Evolutionary conservation across 2,888 invertebrate species (phyloP), one percentile per base, ranked within the genome.

Genomic region (Ischnura elegans): DNA sequence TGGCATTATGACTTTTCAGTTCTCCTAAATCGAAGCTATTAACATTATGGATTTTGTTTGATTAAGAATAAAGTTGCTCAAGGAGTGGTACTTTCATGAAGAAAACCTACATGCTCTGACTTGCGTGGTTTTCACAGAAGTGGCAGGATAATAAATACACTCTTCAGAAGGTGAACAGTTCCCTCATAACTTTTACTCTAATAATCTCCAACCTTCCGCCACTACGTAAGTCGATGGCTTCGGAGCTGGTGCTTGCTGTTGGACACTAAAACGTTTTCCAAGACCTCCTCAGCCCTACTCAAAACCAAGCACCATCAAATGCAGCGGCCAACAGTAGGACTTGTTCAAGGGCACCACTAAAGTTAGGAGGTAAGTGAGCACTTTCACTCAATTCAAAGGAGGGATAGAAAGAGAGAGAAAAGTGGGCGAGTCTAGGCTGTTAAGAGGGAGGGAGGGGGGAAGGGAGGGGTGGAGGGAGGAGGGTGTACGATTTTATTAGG

Each of bases 301-400:
- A 13, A 76, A 76, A 36, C 3, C 36, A 6, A 10, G 29, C 76
- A 76, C 76, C 36, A 36, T 76, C 36, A 76, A 13, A 76, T 76
- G 76, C 76, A 76, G 36, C 25, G n/a, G 76, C 36, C 10, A 76
- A 76, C 36, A 76, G 21, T 76, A 16, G 76, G 36, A 76, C 36
- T 29, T 36, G 76, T 76, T 76, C 76, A 76, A 76, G 76, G 29
- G 76, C 13, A 36, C 76, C 76, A 76, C 76, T 36, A 76, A 76
- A 36, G 76, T 29, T 25, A 13, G 76, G n/a, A 36, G 76, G 76
- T 36, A 76, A 29, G 3, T 10, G 13, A 36, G 36, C 36, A 76
- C 76, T 76, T 16, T 76, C 29, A 76, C 76, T 36, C 29, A 13
- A 76, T n/a, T n/a, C n/a, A 36, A 36, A 25, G 29, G 25, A 76